Conservation (phyloP, 92 coral and sea anemone genomes). For the Porites lobata region DNA sequence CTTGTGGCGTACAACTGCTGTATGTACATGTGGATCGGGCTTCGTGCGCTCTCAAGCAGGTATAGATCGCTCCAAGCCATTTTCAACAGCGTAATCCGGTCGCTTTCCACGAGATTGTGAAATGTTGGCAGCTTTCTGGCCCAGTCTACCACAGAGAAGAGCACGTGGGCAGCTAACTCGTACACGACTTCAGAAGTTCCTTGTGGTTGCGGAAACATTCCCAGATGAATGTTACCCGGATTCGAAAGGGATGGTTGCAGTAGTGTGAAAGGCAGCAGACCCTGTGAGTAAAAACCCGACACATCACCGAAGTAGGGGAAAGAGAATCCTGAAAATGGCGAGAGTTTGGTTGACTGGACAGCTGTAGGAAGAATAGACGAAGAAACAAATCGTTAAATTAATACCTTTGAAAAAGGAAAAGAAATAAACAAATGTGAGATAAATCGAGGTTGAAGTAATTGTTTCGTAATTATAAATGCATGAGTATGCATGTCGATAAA, state of each 20-base stretch:
- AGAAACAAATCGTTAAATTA: background rate
- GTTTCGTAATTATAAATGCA: too few species aligned
- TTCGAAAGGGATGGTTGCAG: slow-evolving; percentile 76
- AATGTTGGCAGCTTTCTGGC: slow-evolving; percentile 87
- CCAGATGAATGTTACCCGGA: slow-evolving; percentile 70
- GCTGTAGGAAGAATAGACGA: slow-evolving; percentile 39
- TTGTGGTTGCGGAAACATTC: slow-evolving; percentile 75
- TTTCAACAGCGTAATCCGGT: slow-evolving; percentile 76
- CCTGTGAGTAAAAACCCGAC: slow-evolving; percentile 74
- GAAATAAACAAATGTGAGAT: too few species aligned
- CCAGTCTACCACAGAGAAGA: slow-evolving; percentile 95
- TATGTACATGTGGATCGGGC: slow-evolving; percentile 82
- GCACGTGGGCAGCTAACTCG: slow-evolving; percentile 91
- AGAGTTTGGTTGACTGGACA: slow-evolving; percentile 91
- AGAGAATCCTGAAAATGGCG: slow-evolving; percentile 78
- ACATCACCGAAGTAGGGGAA: slow-evolving; percentile 81
- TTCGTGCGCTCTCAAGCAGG: slow-evolving; percentile 88
- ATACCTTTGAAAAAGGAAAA: too few species aligned
- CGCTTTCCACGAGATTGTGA: slow-evolving; percentile 77
- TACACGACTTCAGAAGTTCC: slow-evolving; percentile 81
- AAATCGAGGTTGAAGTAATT: too few species aligned
- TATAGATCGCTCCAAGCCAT: slow-evolving; percentile 93
- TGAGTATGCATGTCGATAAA: too few species aligned
- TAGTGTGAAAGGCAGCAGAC: slow-evolving; percentile 75
- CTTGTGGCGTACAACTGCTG: slow-evolving; percentile 90